phyloP scores from a whole-genome alignment of 2,888 invertebrate genomes.

The Protodeltote pygarga region DNA sequence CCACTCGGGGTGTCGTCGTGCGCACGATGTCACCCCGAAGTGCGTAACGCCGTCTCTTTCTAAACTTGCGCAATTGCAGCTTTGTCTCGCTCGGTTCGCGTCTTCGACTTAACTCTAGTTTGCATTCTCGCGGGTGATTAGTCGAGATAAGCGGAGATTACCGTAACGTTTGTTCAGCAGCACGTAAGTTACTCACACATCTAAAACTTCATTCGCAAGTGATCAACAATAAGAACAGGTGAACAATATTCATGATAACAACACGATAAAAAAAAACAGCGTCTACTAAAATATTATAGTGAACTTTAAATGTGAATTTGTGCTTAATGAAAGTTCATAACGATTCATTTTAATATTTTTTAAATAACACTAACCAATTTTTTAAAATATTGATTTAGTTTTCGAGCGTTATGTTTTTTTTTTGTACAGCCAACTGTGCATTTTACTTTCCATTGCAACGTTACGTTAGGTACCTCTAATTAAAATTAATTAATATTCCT shows the following conservation, averaged over 20 bases:
- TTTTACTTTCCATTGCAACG: too few relatives aligned
- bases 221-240: slow-evolving; percentile 16
- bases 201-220: slow-evolving; percentile 40
- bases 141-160: slow-evolving; percentile 65
- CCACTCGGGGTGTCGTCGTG: slow-evolving; percentile 46
- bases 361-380: background rate
- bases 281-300: background rate
- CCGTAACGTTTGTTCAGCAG: slow-evolving; percentile 66
- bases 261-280: slow-evolving; percentile 23
- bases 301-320: background rate
- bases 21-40: slow-evolving; percentile 56
- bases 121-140: slow-evolving; percentile 72
- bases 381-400: too few relatives aligned
- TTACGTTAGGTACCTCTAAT: too few relatives aligned
- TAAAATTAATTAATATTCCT: too few relatives aligned
- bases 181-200: slow-evolving; percentile 73
- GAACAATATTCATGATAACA: slow-evolving; percentile 6
- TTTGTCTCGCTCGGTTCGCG: slow-evolving; percentile 62
- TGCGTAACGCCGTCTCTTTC: slow-evolving; percentile 67
- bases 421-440: too few relatives aligned
- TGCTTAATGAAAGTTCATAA: background rate
- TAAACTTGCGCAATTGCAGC: slow-evolving; percentile 73
- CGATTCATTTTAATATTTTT: background rate
- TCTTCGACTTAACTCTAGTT: slow-evolving; percentile 55
- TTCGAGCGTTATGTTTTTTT: too few relatives aligned